Evolutionary conservation across 2,113 vertebrate species (phyloP), one percentile per base, ranked within the genome.

Genomic region (Entomyzon cyanotis): DNA sequence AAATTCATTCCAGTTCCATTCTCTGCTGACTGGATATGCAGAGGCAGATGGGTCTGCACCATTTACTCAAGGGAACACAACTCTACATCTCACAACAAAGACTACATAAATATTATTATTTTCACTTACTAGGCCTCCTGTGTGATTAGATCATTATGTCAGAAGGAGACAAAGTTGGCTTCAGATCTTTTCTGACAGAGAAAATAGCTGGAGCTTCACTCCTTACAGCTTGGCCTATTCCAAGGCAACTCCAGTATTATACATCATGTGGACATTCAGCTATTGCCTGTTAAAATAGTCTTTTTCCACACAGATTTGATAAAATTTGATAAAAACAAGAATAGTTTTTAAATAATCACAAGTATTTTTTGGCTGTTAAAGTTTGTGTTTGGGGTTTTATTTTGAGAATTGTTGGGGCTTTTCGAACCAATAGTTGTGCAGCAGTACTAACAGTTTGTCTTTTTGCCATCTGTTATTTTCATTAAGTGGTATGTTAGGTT

Each of bases 181-280:
- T 62, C 44, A 47, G 11, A 41, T 68, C 9, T 67, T 9, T 20
- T 42, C 25, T 28, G 53, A 49, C 7, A 74, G n/a, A 55, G 2
- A 64, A 13, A 65, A 56, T n/a, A 47, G 7, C 27, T 55, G 15
- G 39, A 39, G n/a, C 6, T 14, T 7, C 2, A 21, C 42, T 76
- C 18, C 9, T 76, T 42, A 35, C 2, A 37, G 2, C 13, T 63
- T 79, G 16, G 3, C 18, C 27, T 60, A 2, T 47, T 86, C 35
- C 8, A 50, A 64, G 30, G 12, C 9, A 73, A 31, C 14, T 47
- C 7, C 10, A 17, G 6, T 8, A 22, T 56, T 76, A 28, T 27
- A 31, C 0, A 0, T 44, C 11, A 35, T 19, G 5, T 56, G 4
- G 20, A 19, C 0, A 0, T 68, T 76, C 24, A 80, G 47, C 65